phyloP scores from a whole-genome alignment of 2,888 invertebrate species.

The Trissolcus brochymenae region DNA sequence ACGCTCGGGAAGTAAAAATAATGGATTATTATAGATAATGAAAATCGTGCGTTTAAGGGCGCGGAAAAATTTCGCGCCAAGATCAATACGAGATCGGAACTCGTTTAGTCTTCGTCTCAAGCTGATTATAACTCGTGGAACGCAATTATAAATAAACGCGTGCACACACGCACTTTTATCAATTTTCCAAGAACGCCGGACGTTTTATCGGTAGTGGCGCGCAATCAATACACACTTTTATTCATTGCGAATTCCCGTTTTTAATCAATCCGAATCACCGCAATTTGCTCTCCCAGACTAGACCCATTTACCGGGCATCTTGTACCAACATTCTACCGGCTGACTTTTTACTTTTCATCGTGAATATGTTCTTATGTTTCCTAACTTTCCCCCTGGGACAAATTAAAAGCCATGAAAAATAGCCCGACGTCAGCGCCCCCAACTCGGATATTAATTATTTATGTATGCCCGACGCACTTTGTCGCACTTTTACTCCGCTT shows the following conservation, averaged over 20 bases:
- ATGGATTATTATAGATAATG: conserved; percentile 30
- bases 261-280: conserved; percentile 48
- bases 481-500: conserved; percentile 52
- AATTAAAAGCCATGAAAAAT: conserved; percentile 28
- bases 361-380: background rate
- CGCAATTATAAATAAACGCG: conserved; percentile 47
- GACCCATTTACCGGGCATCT: conserved; percentile 24
- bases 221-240: conserved; percentile 44
- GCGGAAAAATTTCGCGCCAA: conserved; percentile 20
- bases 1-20: conserved; percentile 13
- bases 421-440: conserved; percentile 27
- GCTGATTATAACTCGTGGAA: conserved; percentile 36
- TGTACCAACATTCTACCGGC: conserved; percentile 9
- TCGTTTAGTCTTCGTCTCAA: conserved; percentile 20
- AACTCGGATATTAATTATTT: conserved; percentile 59
- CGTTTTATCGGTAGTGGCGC: conserved; percentile 36
- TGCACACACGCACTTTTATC: conserved; percentile 6
- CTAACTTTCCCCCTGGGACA: conserved; percentile 9
- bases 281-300: conserved; percentile 18
- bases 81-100: conserved; percentile 34
- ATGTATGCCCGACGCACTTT: conserved; percentile 66
- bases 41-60: conserved; percentile 32
- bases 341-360: background rate
- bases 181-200: background rate
- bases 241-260: conserved; percentile 34